These are phyloP conservation scores for Mustela lutreola DNA, from an alignment of 2,113 vertebrate species.

Conservation along the genomic window DNA sequence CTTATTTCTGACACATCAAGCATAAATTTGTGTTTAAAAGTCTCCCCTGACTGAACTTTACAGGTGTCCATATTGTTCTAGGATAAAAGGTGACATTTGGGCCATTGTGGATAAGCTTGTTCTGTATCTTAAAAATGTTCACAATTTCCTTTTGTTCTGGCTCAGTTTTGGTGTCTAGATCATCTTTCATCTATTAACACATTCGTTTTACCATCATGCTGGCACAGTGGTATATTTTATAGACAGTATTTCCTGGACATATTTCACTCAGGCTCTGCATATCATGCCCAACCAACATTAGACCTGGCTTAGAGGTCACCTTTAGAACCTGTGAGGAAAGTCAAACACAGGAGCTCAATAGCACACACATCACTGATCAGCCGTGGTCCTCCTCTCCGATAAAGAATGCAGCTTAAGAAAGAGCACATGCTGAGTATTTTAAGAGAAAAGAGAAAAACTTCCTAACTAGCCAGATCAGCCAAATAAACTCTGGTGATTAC, in stretches of 20 bases:
- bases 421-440: neutral
- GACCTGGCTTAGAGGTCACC: neutral
- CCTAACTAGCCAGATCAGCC: neutral
- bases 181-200: neutral
- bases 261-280: neutral
- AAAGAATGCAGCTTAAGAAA: neutral
- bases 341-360: neutral
- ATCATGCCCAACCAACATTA: neutral
- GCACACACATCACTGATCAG: neutral
- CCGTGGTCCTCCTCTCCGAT: neutral
- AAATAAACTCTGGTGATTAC: neutral
- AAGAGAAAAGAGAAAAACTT: neutral
- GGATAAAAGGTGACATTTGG: slow-evolving; percentile 45
- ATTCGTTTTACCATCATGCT: neutral
- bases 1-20: slow-evolving; percentile 58
- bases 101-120: neutral
- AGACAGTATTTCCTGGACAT: neutral
- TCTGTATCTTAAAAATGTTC: slow-evolving; percentile 7
- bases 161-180: slow-evolving; percentile 1
- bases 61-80: slow-evolving; percentile 64
- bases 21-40: slow-evolving; percentile 67
- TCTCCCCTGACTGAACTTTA: slow-evolving; percentile 56
- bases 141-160: slow-evolving; percentile 57
- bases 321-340: neutral
- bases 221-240: neutral